Conservation (phyloP, 2,888 invertebrate species). For the Ariolimax columbianus region DNA sequence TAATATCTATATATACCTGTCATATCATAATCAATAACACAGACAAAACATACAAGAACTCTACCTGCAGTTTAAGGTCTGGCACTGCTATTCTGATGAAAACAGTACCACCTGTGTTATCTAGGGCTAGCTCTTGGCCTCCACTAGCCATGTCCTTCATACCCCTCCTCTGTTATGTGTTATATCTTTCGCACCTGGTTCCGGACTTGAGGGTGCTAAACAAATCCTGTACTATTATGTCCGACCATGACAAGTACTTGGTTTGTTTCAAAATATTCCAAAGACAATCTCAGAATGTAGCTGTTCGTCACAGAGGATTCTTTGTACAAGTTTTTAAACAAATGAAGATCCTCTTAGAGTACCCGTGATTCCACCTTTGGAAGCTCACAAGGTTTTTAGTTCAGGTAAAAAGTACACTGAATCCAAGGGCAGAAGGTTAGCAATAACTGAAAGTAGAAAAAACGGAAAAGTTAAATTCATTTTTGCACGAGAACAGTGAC, state of each 20-base stretch:
- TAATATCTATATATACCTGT: too few relatives aligned
- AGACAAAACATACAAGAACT: too few relatives aligned
- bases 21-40: too few relatives aligned
- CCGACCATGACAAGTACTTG: not conserved
- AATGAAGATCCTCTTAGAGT: too few relatives aligned
- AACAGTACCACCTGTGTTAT: slow-evolving; percentile 70
- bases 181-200: not conserved
- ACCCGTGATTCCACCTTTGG: too few relatives aligned
- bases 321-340: not conserved
- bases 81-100: slow-evolving; percentile 76
- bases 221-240: not conserved
- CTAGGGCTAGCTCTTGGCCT: slow-evolving; percentile 53
- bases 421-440: too few relatives aligned
- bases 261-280: not conserved
- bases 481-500: too few relatives aligned
- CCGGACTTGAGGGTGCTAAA: not conserved
- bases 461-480: too few relatives aligned
- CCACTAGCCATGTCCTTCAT: slow-evolving; percentile 47
- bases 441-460: too few relatives aligned
- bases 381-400: too few relatives aligned
- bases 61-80: slow-evolving; percentile 76
- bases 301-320: not conserved
- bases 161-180: not conserved
- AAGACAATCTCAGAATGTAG: not conserved
- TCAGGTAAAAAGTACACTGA: too few relatives aligned